Base-by-base conservation (phyloP, 1,140 invertebrate genomes). In the Heliothis subflexa region DNA sequence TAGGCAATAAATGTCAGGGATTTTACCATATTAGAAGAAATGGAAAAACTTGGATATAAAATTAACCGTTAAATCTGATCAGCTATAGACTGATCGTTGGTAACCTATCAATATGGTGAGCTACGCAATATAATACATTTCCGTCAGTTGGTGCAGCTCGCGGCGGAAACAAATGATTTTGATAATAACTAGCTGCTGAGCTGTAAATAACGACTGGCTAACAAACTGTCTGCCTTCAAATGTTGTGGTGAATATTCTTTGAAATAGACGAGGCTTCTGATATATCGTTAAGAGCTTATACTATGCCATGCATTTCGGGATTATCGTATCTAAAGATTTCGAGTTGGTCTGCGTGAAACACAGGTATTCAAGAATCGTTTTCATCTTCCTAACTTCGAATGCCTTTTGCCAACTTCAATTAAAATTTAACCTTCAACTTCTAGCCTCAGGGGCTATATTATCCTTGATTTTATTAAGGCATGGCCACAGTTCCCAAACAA, bases 401-500 rank as follows among this genome's bases (percentile, higher is more conserved):
- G 14, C n/a, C 16, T 18, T 18, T 12, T 47, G n/a, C 16, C 28
- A 64, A 62, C 61, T 18, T 45, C 18, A 45, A 47, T 47, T 64
- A 47, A n/a, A 64, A 18, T 13, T 33, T 1, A 40, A 40, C 33
- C 33, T 40, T 40, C 33, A 40, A 40, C 33, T 7, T 40, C 61
- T 21, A 10, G 61, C 12, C 61, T 16, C 61, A 18, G 61, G 25
- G 50, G 47, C 13, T 28, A 14, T 50, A 13, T 50, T 52, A 50
- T 25, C 21, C 47, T 68, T 68, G 47, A 25, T 68, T 68, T 21
- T 10, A 68, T 68, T 47, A 47, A 25, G 12, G 33, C 64, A 25
- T 50, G 64, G 14, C 25, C 21, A 50, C 47, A 50, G 64, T 49
- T 68, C 12, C 25, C 13, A 74, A 74, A 49, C 55, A 21, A 49